A percentile compares a stretch with the other conserved stretches of the same genome.
phyloP scores from a whole-genome alignment of 1,140 invertebrate genomes.

The Drosophila novamexicana region DNA sequence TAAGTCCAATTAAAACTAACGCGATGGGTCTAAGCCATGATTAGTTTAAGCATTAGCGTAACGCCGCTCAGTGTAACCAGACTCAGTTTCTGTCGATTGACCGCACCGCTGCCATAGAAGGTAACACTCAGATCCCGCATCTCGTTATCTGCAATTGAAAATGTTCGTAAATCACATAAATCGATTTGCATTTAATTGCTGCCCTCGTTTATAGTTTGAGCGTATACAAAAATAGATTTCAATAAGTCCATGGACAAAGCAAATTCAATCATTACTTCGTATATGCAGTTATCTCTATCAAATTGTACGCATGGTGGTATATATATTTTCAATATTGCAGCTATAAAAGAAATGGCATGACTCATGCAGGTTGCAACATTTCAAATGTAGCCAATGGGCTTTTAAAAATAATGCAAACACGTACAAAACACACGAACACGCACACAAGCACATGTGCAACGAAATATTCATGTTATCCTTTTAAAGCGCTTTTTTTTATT shows the following conservation, averaged over 20 bases:
- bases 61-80: slow-evolving; percentile 59
- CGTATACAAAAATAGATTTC: slow-evolving; percentile 13
- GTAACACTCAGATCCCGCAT: slow-evolving; percentile 83
- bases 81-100: slow-evolving; percentile 68
- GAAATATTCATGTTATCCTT: slow-evolving; percentile 37
- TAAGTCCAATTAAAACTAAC: slow-evolving; percentile 33
- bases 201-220: neutral
- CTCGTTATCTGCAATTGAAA: slow-evolving; percentile 75
- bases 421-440: slow-evolving; percentile 7
- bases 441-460: slow-evolving; percentile 2
- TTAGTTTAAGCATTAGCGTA: slow-evolving; percentile 59
- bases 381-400: slow-evolving; percentile 24
- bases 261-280: slow-evolving; percentile 23
- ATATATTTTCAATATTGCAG: slow-evolving; percentile 23
- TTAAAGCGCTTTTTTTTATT: slow-evolving; percentile 19
- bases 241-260: slow-evolving; percentile 12
- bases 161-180: slow-evolving; percentile 15
- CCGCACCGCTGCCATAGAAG: slow-evolving; percentile 79
- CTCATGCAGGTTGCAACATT: slow-evolving; percentile 45
- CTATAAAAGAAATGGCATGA: slow-evolving; percentile 20
- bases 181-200: slow-evolving; percentile 27
- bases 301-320: neutral
- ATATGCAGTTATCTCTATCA: slow-evolving; percentile 2
- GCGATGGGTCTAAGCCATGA: slow-evolving; percentile 54
- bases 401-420: slow-evolving; percentile 19